A percentile compares a stretch with the other conserved stretches of the same genome.
Evolutionary conservation across 2,888 invertebrate genomes (phyloP).

Genomic region (Caenorhabditis doughertyi): DNA sequence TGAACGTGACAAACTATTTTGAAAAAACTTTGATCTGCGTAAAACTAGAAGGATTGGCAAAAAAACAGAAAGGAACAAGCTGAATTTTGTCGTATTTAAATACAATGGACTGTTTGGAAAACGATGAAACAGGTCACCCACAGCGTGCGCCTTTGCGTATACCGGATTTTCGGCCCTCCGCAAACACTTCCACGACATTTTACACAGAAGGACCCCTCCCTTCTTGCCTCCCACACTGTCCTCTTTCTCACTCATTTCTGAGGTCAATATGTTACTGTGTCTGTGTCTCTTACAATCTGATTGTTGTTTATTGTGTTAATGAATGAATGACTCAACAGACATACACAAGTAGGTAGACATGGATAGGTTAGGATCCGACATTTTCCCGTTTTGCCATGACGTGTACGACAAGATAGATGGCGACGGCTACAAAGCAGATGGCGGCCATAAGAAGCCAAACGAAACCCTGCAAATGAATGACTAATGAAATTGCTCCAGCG

Average conservation of each 20-base stretch:
- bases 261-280: slow-evolving; percentile 35
- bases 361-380: slow-evolving; percentile 65
- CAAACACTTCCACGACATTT: slow-evolving; percentile 55
- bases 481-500: background rate
- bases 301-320: slow-evolving; percentile 32
- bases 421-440: slow-evolving; percentile 71
- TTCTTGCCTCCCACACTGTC: slow-evolving; percentile 19
- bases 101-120: slow-evolving; percentile 43
- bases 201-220: slow-evolving; percentile 19
- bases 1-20: background rate
- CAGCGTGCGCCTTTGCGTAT: slow-evolving; percentile 30
- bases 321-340: background rate
- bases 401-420: slow-evolving; percentile 75
- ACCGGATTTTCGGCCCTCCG: slow-evolving; percentile 55
- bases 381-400: slow-evolving; percentile 73
- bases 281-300: slow-evolving; percentile 5
- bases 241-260: slow-evolving; percentile 1
- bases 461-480: slow-evolving; percentile 74
- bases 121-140: slow-evolving; percentile 52
- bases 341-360: background rate
- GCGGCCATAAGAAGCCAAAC: slow-evolving; percentile 78
- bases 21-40: background rate
- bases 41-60: background rate
- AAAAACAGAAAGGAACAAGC: slow-evolving; percentile 10
- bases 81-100: slow-evolving; percentile 40